Conservation (phyloP, 1,140 invertebrate species). For the Drosophila suzukii region DNA sequence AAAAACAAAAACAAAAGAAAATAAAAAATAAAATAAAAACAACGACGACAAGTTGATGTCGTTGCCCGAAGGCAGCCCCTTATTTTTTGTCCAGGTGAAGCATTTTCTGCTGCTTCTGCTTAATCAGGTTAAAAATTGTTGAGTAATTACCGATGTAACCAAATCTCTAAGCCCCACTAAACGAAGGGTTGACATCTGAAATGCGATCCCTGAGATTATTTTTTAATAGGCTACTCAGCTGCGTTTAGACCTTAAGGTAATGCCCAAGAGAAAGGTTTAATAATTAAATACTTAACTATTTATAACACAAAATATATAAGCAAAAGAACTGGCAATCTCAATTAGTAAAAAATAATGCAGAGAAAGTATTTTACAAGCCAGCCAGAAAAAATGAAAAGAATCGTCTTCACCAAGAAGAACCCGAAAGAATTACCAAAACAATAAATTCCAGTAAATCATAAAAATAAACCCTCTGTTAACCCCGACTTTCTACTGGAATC, state of each 20-base stretch:
- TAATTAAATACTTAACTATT: not conserved
- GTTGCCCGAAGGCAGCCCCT: slow-evolving; percentile 38
- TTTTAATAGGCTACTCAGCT: slow-evolving; percentile 13
- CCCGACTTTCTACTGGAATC: slow-evolving; percentile 39
- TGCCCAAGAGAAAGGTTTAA: not conserved
- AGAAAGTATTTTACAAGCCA: not conserved
- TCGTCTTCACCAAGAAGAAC: slow-evolving; percentile 9
- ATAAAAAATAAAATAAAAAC: slow-evolving; percentile 19
- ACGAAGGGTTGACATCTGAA: slow-evolving; percentile 36
- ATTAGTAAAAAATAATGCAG: not conserved
- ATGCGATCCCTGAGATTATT: slow-evolving; percentile 26
- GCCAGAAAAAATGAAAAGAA: slow-evolving; percentile 7
- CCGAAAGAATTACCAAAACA: slow-evolving; percentile 25
- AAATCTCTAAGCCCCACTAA: slow-evolving; percentile 53
- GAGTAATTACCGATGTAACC: slow-evolving; percentile 62
- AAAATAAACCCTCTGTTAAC: slow-evolving; percentile 30
- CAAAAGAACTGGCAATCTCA: not conserved
- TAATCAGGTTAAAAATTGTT: slow-evolving; percentile 73
- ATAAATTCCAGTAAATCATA: slow-evolving; percentile 44
- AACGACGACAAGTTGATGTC: slow-evolving; percentile 45
- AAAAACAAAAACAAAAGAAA: slow-evolving; percentile 36
- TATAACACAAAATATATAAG: not conserved
- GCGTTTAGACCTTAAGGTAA: slow-evolving; percentile 2
- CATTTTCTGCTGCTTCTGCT: slow-evolving; percentile 58
- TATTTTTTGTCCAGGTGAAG: slow-evolving; percentile 42